phyloP scores from a whole-genome alignment of 2,113 vertebrate genomes.

The Corvus hawaiiensis region DNA sequence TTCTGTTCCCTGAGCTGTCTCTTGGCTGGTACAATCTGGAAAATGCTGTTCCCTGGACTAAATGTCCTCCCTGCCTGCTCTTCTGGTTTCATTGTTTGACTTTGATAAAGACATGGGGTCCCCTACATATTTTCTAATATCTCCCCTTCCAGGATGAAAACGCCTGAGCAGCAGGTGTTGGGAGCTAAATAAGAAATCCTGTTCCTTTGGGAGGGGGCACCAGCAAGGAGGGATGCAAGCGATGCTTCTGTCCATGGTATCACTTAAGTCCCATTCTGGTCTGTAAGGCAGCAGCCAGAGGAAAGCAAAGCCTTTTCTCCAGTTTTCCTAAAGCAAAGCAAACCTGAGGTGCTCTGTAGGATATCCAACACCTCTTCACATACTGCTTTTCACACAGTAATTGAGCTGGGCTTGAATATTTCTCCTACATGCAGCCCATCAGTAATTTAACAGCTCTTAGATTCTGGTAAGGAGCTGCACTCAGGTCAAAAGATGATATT shows the following conservation, averaged over 20 bases:
- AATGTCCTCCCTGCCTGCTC: not conserved
- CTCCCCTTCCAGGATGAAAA: not conserved
- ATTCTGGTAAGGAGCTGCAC: not conserved
- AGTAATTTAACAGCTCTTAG: not conserved
- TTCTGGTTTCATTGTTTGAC: not conserved
- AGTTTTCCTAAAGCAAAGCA: not conserved
- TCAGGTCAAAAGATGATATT: not conserved
- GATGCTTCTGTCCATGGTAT: not conserved
- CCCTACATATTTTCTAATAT: not conserved
- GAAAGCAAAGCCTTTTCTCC: not conserved
- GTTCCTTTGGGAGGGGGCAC: not conserved
- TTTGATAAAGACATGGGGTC: not conserved
- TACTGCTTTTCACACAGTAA: not conserved
- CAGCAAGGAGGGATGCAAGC: not conserved
- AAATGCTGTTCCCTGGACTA: not conserved
- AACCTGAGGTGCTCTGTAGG: not conserved
- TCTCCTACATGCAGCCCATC: rapidly evolving
- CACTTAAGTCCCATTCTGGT: not conserved
- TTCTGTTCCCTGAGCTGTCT: not conserved
- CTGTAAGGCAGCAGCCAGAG: not conserved
- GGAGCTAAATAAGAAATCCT: not conserved
- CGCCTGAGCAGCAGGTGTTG: not conserved
- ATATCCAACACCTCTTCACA: not conserved
- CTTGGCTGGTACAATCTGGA: not conserved
- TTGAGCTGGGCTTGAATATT: not conserved